phyloP scores from a whole-genome alignment of 2,888 invertebrate species.

The Vannuccia rotundouncinata region DNA sequence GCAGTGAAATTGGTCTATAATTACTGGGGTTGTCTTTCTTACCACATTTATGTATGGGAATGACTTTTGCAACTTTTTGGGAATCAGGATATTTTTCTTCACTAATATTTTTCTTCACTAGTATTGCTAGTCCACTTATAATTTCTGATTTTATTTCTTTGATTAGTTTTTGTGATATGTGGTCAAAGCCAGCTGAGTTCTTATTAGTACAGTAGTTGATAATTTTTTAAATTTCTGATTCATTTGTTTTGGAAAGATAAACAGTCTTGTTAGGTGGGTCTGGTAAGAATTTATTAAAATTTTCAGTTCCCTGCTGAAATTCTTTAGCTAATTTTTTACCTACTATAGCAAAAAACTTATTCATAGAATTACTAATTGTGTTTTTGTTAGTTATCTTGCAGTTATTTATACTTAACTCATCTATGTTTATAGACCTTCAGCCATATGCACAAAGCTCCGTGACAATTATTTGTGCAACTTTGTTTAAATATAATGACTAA shows the following conservation, averaged over 20 bases:
- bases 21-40: background rate
- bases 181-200: no score
- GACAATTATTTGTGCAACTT: no score
- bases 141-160: background rate
- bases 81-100: background rate
- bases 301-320: no score
- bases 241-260: no score
- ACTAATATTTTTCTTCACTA: background rate
- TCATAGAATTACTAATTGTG: background rate
- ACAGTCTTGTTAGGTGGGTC: no score
- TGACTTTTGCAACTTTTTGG: constrained; percentile 1
- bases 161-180: background rate
- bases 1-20: constrained; percentile 14
- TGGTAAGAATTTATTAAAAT: no score
- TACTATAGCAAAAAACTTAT: no score
- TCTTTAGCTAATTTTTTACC: no score
- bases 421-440: background rate
- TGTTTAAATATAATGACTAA: no score
- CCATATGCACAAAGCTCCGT: no score
- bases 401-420: background rate
- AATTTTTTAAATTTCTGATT: no score
- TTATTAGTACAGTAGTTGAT: no score
- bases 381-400: background rate
- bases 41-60: constrained; percentile 2
- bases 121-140: background rate